Base-by-base conservation (phyloP, 2,888 invertebrate species). In the Carterocephalus palaemon region DNA sequence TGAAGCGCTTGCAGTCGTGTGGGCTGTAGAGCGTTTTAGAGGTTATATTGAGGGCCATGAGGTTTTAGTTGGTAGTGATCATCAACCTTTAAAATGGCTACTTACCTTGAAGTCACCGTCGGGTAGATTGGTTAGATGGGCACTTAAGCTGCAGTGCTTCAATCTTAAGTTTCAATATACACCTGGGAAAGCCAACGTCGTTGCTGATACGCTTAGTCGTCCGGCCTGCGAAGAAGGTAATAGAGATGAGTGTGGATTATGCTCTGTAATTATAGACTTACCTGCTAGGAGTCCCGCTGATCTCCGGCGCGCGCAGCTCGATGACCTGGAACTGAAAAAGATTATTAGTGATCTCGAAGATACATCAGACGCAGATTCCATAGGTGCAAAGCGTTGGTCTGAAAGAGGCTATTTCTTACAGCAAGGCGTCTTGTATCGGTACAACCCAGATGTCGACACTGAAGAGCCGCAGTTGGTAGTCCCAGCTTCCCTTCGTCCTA, bases 111-210 rank as follows among this genome's bases (percentile, higher is more conserved):
- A 22, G 33, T 9, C 37, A 10, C 69, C 72, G 0, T 58, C 62
- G 4, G 75, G 76, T 15, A 45, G 81, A 13, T 48, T 87, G 0
- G 70, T 71, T 0, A 50, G 81, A 10, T 87, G 82, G 85, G 70
- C 72, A 0, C n/a, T 57, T 2, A 41, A 48, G n/a, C 46, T 84
- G 1, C 67, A 74, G 47, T 49, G 60, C 1, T 76, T 63, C 47
- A 57, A 75, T 20, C 53, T 76, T 7, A 51, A 56, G 0, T 58
- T 74, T 2, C 40, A 56, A 3, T 76, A 79, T 45, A 54, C 57
- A 1, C 64, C 63, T 0, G 76, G 77, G 2, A 60, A 54, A 19
- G 46, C 45, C 1, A 72, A 77, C 47, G 56, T 58, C 2, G 49
- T 72, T 1, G 77, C 75, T 1, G 79, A 84, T 50, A 60, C 65